Percentiles rank a stretch among this genome's conserved stretches.
These are phyloP conservation scores for Geotrypetes seraphini DNA, from an alignment of 2,797 vertebrate species.

Conservation along the genomic window DNA sequence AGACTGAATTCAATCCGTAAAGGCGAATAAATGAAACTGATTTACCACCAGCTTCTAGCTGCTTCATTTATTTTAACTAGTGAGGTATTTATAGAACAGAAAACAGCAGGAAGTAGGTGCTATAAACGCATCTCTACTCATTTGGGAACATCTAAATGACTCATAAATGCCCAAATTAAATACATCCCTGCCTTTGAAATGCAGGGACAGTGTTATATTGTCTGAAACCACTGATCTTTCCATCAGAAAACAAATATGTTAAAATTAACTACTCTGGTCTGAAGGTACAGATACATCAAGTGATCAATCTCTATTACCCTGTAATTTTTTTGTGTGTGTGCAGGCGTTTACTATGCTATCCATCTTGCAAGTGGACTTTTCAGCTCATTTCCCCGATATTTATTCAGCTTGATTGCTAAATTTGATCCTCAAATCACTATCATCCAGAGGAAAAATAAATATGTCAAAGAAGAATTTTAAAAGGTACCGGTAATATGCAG, in stretches of 20 bases:
- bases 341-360: conserved; percentile 31
- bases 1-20: too few species aligned
- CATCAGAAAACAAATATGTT: conserved; percentile 49
- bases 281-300: conserved; percentile 36
- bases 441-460: too few species aligned
- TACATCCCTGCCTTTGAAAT: conserved; percentile 51
- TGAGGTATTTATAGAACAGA: conserved; percentile 57
- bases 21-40: too few species aligned
- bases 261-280: conserved; percentile 51
- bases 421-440: too few species aligned
- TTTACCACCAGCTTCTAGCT: conserved; percentile 42
- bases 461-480: too few species aligned
- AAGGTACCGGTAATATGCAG: too few species aligned
- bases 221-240: conserved; percentile 38
- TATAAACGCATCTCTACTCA: conserved; percentile 57
- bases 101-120: conserved; percentile 54
- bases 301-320: conserved; percentile 53
- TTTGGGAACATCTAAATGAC: conserved; percentile 55
- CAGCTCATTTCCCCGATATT: conserved; percentile 46
- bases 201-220: conserved; percentile 40
- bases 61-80: conserved; percentile 52
- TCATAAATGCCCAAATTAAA: conserved; percentile 64
- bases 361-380: conserved; percentile 49
- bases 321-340: conserved; percentile 23
- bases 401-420: conserved; percentile 38